Base-by-base conservation (phyloP, 2,797 vertebrate genomes). In the Enteromius treurensis region DNA sequence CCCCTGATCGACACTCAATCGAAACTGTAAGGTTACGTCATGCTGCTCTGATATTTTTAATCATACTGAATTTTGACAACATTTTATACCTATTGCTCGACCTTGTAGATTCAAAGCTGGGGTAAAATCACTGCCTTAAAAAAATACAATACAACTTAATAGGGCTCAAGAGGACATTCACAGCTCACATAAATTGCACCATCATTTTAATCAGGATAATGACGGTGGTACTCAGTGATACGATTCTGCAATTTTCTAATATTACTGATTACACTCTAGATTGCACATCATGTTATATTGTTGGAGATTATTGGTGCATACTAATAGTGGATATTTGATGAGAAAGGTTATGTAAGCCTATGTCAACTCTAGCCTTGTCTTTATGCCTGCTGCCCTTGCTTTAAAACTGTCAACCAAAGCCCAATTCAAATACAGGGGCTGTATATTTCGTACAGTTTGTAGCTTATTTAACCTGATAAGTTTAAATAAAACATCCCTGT, bases 201-300 rank as follows among this genome's bases (percentile, higher is more conserved):
- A 83, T 60, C 51, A 82, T 87, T 89, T 80, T 77, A 82, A 83
- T 87, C 86, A 87, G 88, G 81, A 80, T 77, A 75, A 80, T 79
- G 73, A 88, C 40, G 84, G 65, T 89, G 75, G 85, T 84, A 87
- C 84, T 55, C 19, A 58, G 76, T 55, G 87, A 89, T 84, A 82
- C 45, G 42, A 76, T 85, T 84, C 84, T 69, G 51, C 42, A 65
- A 67, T 82, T 84, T 82, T 45, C 58, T 76, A 78, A 86, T 80
- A 75, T 82, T 47, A 76, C 69, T 82, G 69, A 76, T 76, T 42
- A 45, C 34, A 73, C 23, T 55, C 53, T 70, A 51, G 37, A 32
- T 34, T 19, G 32, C 49, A 69, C 77, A 80, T 81, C 19, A 42
- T 21, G 26, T 68, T 84, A 65, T 69, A 51, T 62, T 49, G 47